These are phyloP conservation scores for Leucozona laternaria DNA, from an alignment of 2,888 invertebrate genomes.

Conservation along the genomic window DNA sequence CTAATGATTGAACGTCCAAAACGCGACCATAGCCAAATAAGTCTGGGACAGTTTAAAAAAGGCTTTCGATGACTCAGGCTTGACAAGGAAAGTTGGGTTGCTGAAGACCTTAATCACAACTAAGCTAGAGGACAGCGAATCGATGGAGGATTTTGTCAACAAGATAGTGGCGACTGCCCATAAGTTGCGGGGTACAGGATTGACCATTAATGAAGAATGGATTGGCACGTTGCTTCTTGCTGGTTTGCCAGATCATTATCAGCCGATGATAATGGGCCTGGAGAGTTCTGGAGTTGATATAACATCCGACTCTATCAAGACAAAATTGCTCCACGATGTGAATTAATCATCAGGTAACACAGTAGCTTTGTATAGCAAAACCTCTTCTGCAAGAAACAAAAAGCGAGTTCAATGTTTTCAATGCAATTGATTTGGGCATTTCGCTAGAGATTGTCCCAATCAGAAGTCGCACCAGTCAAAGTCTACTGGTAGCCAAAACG, in stretches of 20 bases:
- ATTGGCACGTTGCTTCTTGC: conserved; percentile 78
- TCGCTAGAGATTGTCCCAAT: conserved; percentile 14
- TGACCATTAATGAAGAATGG: conserved; percentile 76
- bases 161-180: conserved; percentile 78
- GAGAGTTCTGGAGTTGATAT: conserved; percentile 48
- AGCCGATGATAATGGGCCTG: conserved; percentile 78
- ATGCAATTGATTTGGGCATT: conserved; percentile 27
- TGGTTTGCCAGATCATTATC: conserved; percentile 77
- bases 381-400: not conserved
- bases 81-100: conserved; percentile 78
- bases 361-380: conserved; percentile 24
- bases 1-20: conserved; percentile 76
- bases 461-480: conserved; percentile 14
- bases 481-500: not conserved
- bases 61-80: conserved; percentile 46
- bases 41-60: conserved; percentile 77
- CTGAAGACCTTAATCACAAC: conserved; percentile 74
- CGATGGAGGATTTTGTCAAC: conserved; percentile 78
- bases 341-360: not conserved
- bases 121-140: conserved; percentile 71
- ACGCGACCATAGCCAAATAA: conserved; percentile 76
- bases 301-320: conserved; percentile 77
- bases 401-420: conserved; percentile 16
- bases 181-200: conserved; percentile 77
- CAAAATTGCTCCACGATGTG: conserved; percentile 77